Conservation (phyloP, 2,797 vertebrate genomes). For the Manis javanica region DNA sequence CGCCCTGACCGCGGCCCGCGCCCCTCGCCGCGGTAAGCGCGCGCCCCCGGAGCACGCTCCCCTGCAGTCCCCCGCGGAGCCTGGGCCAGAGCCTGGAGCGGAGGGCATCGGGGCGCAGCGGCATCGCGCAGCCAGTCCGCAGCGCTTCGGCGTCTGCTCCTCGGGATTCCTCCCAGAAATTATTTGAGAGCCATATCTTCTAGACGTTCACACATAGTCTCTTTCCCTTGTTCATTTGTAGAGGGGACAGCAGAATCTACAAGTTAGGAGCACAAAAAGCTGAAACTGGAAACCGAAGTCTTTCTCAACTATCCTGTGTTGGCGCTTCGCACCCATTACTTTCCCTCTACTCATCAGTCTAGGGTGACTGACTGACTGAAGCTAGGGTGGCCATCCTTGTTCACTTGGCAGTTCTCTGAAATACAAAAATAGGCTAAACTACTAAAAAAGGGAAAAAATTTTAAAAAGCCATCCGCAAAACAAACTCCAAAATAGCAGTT, state of each 20-base stretch:
- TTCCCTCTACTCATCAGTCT: not conserved
- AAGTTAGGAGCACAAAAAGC: not conserved
- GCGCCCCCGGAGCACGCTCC: not conserved
- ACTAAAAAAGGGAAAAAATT: not conserved
- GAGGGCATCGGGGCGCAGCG: not conserved
- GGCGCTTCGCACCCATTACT: not conserved
- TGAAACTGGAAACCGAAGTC: not conserved
- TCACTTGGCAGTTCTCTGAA: not conserved
- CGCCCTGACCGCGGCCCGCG: not conserved
- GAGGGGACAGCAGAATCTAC: not conserved
- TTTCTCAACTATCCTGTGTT: not conserved
- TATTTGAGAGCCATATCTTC: not conserved
- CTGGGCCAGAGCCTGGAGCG: too few relatives aligned
- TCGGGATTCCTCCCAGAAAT: not conserved
- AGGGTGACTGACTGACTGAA: not conserved
- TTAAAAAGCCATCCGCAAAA: not conserved
- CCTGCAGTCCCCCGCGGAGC: too few relatives aligned
- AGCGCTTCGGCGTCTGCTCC: not conserved
- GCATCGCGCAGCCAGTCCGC: too few relatives aligned
- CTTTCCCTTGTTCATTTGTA: not conserved
- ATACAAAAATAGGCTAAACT: not conserved
- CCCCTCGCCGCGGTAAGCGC: fast-evolving
- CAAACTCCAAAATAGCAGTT: not conserved
- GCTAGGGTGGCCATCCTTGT: not conserved
- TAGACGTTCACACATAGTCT: not conserved